Conservation (phyloP, 2,113 vertebrate genomes). For the Petrocephalus zakoni region DNA sequence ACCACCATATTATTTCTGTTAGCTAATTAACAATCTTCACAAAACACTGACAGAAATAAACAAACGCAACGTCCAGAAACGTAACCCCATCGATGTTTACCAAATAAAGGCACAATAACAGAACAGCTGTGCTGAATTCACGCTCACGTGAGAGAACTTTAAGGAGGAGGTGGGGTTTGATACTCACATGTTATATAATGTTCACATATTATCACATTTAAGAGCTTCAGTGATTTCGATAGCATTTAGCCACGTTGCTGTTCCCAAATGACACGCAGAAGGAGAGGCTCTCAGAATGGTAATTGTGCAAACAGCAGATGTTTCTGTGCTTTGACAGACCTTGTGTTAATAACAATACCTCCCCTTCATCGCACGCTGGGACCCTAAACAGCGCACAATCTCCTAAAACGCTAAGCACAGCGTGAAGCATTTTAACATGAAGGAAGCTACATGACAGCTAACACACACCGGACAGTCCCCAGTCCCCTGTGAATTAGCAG, state of each 20-base stretch:
- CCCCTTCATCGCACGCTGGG: neutral
- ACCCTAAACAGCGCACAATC: neutral
- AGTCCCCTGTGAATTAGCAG: neutral
- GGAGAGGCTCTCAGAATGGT: neutral
- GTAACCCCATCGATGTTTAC: neutral
- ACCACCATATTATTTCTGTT: conserved; percentile 22
- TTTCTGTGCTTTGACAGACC: neutral
- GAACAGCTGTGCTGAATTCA: neutral
- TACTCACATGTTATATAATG: neutral
- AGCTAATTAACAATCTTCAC: neutral
- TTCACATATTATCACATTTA: neutral
- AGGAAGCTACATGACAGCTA: neutral
- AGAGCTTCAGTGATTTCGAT: neutral
- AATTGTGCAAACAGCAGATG: neutral
- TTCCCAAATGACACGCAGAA: neutral
- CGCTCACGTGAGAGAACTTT: neutral
- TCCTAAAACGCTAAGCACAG: neutral
- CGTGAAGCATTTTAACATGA: neutral
- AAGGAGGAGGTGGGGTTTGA: neutral
- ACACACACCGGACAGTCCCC: neutral
- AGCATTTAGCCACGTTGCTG: neutral
- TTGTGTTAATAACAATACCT: neutral
- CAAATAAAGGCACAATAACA: neutral
- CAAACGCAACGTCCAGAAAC: neutral
- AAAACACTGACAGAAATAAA: neutral